Base-by-base conservation (phyloP, 1,140 invertebrate genomes). In the Listronotus oregonensis region DNA sequence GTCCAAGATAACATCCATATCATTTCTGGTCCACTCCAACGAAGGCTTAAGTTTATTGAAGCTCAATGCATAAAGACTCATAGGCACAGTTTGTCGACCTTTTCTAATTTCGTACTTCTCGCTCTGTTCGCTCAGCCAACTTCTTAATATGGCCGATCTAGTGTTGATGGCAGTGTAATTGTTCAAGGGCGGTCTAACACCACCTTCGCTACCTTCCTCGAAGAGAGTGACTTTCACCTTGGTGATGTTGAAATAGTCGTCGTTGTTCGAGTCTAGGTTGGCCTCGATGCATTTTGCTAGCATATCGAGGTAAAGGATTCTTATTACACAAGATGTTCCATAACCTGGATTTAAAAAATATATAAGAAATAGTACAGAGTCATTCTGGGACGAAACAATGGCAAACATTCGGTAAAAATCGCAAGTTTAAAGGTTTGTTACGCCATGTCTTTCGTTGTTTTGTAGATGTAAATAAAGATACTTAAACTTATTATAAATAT, bases 21-120 rank as follows among this genome's bases (percentile, higher is more conserved):
- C 70, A n/a, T 75, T 73, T 10, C 40, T 58, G 1, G 52, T 71
- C 77, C 77, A 79, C 18, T 66, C 34, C 10, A 18, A 49, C 3
- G 74, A 50, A 0, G 70, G 69, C 54, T 69, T 74, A 6, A 79
- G 37, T 15, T 62, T 68, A 15, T 73, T 72, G 66, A 78, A 74
- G 1, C 57, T 72, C 6, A 77, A 21, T 4, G 74, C 75, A 1
- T 44, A 67, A 12, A 78, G 18, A 17, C 71, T 72, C 70, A 76
- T 78, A 0, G 73, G 70, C 18, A 78, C 68, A 6, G 72, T 76
- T 49, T 78, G 77, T 60, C 77, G 76, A 0, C 72, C 71, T 39
- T 55, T 51, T 50, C 71, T 69, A 7, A 75, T 67, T 47, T 71
- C 69, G 63, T 71, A 78, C 39, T 73, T 69, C 9, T 61, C 54